A percentile compares a stretch with the other conserved stretches of the same genome.
These are phyloP conservation scores for Drosophila affinis DNA, from an alignment of 2,888 invertebrate genomes.

Conservation along the genomic window DNA sequence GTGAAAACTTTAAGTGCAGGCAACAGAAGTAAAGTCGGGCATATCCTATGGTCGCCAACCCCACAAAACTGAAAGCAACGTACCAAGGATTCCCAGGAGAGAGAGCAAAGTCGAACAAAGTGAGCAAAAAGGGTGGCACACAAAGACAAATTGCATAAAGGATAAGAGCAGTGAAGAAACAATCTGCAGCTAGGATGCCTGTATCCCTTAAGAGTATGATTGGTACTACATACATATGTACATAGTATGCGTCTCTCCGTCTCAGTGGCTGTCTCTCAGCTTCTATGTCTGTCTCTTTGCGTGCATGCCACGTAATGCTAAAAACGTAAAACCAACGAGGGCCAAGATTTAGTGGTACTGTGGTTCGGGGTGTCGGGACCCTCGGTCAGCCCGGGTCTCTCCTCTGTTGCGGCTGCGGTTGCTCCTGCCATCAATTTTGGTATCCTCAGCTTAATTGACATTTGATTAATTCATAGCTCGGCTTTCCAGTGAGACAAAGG, in stretches of 20 bases:
- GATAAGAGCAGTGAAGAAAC: slow-evolving; percentile 35
- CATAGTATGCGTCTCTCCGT: slow-evolving; percentile 10
- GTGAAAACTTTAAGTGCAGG: slow-evolving; percentile 24
- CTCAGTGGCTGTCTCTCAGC: neutral
- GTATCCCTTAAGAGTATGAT: slow-evolving; percentile 32
- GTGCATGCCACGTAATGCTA: neutral
- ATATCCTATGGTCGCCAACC: slow-evolving; percentile 33
- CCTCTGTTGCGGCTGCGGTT: slow-evolving; percentile 5
- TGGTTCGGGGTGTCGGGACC: too few relatives aligned
- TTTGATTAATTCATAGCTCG: slow-evolving; percentile 64
- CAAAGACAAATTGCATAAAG: slow-evolving; percentile 60
- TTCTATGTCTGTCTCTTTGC: neutral
- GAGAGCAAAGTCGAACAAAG: slow-evolving; percentile 3
- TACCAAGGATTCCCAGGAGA: neutral
- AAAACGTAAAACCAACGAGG: too few relatives aligned
- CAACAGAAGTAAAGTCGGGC: slow-evolving; percentile 41
- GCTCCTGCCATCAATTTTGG: slow-evolving; percentile 38
- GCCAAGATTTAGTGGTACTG: too few relatives aligned
- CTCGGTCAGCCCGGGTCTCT: too few relatives aligned
- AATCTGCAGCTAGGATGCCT: slow-evolving; percentile 39
- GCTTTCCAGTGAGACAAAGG: slow-evolving; percentile 17
- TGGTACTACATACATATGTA: slow-evolving; percentile 17
- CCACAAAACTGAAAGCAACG: too few relatives aligned
- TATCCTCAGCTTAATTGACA: slow-evolving; percentile 56
- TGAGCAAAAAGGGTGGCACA: slow-evolving; percentile 30